Evolutionary conservation across 2,797 vertebrate genomes (phyloP).

Genomic region (Epinephelus malabaricus): DNA sequence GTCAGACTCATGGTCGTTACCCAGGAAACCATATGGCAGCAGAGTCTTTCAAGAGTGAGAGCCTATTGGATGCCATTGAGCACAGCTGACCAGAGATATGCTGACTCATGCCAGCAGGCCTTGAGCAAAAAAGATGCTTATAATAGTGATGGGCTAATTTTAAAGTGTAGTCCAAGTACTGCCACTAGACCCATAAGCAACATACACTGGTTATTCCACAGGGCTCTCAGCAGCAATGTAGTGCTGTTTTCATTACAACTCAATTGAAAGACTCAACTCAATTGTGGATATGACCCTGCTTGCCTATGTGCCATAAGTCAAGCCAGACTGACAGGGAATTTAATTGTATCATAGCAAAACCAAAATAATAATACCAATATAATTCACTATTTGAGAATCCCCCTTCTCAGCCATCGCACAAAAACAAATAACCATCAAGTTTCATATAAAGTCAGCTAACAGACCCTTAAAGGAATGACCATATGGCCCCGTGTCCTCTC

Average conservation of each 20-base stretch:
- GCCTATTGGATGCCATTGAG: conserved; percentile 1
- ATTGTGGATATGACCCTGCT: not conserved
- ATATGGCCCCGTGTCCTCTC: conserved; percentile 52
- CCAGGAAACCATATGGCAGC: conserved; percentile 50
- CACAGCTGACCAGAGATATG: conserved; percentile 4
- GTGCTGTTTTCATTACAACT: conserved; percentile 22
- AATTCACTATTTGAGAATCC: not conserved
- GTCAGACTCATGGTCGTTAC: conserved; percentile 44
- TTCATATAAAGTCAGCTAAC: conserved; percentile 3
- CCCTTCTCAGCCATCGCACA: not conserved
- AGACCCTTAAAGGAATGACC: conserved; percentile 2
- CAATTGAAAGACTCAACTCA: not conserved
- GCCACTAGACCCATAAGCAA: not conserved
- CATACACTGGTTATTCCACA: conserved; percentile 3
- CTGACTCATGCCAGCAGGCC: not conserved
- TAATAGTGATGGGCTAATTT: not conserved
- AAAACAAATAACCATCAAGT: not conserved
- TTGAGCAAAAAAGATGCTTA: not conserved
- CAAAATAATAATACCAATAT: not conserved
- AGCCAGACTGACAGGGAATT: not conserved
- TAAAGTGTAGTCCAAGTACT: not conserved
- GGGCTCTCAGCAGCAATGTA: conserved; percentile 3
- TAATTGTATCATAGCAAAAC: conserved; percentile 11
- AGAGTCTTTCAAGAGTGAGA: not conserved
- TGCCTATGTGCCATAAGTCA: not conserved